A percentile compares a stretch with the other conserved stretches of the same genome.
phyloP scores from a whole-genome alignment of 1,140 invertebrate genomes.

The Meloidogyne hapla region DNA sequence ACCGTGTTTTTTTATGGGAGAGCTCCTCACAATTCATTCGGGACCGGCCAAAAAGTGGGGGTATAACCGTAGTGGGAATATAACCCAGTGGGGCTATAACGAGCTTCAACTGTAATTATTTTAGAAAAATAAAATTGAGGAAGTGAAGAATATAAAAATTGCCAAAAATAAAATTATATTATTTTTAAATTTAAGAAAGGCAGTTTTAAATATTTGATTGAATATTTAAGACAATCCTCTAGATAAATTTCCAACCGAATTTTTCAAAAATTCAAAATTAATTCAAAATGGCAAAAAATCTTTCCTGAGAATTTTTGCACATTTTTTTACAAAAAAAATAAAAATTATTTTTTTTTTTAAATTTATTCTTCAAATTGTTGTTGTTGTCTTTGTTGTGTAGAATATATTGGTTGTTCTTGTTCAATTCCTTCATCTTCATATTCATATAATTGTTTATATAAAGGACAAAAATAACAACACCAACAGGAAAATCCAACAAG shows the following conservation, averaged over 20 bases:
- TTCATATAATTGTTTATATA: constrained; percentile 58
- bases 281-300: too few species aligned
- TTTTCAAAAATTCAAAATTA: too few species aligned
- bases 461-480: constrained; percentile 63
- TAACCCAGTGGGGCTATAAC: too few species aligned
- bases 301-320: too few species aligned
- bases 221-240: too few species aligned
- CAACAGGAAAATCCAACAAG: constrained; percentile 61
- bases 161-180: constrained; percentile 10
- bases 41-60: too few species aligned
- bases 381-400: not conserved
- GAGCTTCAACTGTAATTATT: too few species aligned
- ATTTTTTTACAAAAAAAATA: too few species aligned
- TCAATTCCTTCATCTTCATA: constrained; percentile 7
- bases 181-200: constrained; percentile 13
- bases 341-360: not conserved
- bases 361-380: constrained; percentile 2
- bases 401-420: not conserved
- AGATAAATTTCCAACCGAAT: too few species aligned
- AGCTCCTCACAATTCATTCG: too few species aligned
- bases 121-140: not conserved
- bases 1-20: too few species aligned
- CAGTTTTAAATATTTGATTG: not conserved
- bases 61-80: too few species aligned
- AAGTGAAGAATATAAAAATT: not conserved